Percentiles rank a stretch among this genome's conserved stretches.
These are phyloP conservation scores for Peromyscus leucopus DNA, from an alignment of 2,113 vertebrate genomes.

Conservation along the genomic window DNA sequence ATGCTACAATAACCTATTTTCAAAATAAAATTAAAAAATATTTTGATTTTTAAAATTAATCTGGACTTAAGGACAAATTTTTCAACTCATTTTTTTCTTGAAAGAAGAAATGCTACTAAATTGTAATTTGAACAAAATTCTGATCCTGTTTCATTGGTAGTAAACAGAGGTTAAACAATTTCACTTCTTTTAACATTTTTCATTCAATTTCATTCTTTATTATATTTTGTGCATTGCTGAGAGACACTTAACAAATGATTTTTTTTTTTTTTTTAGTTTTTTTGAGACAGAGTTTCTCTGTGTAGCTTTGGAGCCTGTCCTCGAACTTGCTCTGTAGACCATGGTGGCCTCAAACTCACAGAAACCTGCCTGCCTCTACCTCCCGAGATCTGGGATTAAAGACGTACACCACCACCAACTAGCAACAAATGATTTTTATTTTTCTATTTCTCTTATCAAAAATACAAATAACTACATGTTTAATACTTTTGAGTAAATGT, in stretches of 20 bases:
- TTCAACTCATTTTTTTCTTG: background rate
- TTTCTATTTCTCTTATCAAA: background rate
- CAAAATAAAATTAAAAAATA: background rate
- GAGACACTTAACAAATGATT: background rate
- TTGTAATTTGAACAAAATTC: conserved; percentile 26
- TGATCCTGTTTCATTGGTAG: background rate
- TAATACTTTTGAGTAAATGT: background rate
- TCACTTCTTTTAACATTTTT: background rate
- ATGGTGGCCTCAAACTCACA: too few species aligned
- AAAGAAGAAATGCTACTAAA: conserved; percentile 29
- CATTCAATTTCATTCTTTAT: background rate
- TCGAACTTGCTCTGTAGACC: too few species aligned
- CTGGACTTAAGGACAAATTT: background rate
- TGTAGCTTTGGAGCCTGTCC: too few species aligned
- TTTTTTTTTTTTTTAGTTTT: background rate
- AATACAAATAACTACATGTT: background rate
- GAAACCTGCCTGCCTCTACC: too few species aligned
- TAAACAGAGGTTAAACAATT: conserved; percentile 26
- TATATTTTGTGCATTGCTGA: background rate
- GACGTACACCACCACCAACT: too few species aligned
- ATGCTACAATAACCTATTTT: background rate
- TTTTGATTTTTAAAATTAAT: conserved; percentile 39
- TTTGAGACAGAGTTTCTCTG: too few species aligned
- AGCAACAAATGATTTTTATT: background rate
- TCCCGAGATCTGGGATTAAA: too few species aligned